A percentile compares a stretch with the other conserved stretches of the same genome.
Conservation (phyloP, 2,888 invertebrate species). For the Pyrocoelia pectoralis region DNA sequence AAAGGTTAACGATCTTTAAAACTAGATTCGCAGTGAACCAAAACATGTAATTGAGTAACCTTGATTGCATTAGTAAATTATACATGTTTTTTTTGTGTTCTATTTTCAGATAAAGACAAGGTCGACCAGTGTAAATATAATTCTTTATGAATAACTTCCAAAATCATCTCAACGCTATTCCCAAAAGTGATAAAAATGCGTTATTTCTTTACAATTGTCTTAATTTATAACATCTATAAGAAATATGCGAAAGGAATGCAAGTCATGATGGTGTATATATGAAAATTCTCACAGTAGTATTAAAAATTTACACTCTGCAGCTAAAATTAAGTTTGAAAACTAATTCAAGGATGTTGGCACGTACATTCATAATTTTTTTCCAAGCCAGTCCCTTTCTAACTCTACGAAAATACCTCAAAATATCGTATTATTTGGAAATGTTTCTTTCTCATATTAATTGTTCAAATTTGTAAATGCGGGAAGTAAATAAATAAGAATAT, state of each 20-base stretch:
- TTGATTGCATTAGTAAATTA: constrained; percentile 36
- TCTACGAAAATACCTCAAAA: not conserved
- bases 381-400: not conserved
- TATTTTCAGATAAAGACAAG: constrained; percentile 19
- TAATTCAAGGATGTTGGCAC: constrained; percentile 1
- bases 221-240: not conserved
- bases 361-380: not conserved
- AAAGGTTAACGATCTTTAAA: constrained; percentile 45
- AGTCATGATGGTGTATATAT: not conserved
- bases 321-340: not conserved
- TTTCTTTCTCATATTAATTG: too few species aligned
- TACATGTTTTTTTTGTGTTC: constrained; percentile 19
- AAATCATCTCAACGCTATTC: too few species aligned
- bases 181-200: not conserved
- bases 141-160: not conserved
- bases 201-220: not conserved
- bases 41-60: constrained; percentile 44
- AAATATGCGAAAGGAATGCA: constrained; percentile 1
- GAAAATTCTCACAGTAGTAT: constrained; percentile 1
- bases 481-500: too few species aligned
- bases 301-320: not conserved
- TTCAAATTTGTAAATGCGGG: too few species aligned
- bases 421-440: not conserved
- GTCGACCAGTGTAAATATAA: constrained; percentile 1
- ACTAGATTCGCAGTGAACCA: constrained; percentile 42